Base-by-base conservation (phyloP, 2,113 vertebrate genomes). In the Percopsis transmontana region DNA sequence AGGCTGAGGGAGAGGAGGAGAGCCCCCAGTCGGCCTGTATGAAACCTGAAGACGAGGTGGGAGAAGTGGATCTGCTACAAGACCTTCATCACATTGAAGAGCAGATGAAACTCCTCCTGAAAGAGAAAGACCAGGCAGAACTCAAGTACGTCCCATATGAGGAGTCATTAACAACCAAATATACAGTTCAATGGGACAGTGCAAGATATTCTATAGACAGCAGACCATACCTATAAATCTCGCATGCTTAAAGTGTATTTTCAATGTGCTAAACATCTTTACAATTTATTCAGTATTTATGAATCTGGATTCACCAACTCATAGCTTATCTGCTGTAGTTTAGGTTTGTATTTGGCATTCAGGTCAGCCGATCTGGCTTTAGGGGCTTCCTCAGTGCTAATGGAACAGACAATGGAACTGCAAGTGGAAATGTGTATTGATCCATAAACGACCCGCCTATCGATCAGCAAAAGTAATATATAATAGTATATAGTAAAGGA, bases 61-160 rank as follows among this genome's bases (percentile, higher is more conserved):
- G 81, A 5, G 77, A 72, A 0, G 44, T 56, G 13, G 88, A 92
- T 52, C 90, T 93, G 63, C 92, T 98, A 69, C 92, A 92, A 16
- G 93, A 93, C 86, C 90, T 99, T 47, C 86, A 67, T 57, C 93
- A 95, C 86, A 98, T 99, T 0, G 97, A 99, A 77, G 95, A 95
- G 74, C 94, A 93, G 74, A 98, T 98, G 94, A 95, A 93, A 83
- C 81, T 93, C 56, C 94, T 98, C 66, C 82, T 95, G 77, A 83
- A 87, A 48, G 97, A 98, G 91, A 99, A 98, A 83, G 92, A 95
- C 14, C 85, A 94, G 72, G 95, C 97, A 0, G 94, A 97, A 11
- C 94, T 92, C 54, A 95, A 94, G 97, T 98, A 71, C 91, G 90
- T 70, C 47, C 48, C 1, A 21, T 20, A 15, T 5, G 38, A 33